Percentiles rank a stretch among this genome's conserved stretches.
These are phyloP conservation scores for Rotaria macrura DNA, from an alignment of 2,888 invertebrate genomes.

Conservation along the genomic window DNA sequence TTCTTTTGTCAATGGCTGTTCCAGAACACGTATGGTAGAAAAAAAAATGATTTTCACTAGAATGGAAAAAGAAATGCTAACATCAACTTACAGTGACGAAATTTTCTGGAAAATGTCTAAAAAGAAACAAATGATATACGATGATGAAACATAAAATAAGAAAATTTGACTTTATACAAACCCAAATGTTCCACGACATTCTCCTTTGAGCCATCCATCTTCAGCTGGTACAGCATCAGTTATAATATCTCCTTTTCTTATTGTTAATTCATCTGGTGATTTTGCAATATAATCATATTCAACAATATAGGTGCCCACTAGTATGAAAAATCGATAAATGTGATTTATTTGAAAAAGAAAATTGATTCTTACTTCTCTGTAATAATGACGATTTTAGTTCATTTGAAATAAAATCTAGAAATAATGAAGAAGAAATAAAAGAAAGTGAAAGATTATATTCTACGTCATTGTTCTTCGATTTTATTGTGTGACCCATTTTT, in stretches of 20 bases:
- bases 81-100: neutral
- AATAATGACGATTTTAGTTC: neutral
- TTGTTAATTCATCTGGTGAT: slow-evolving; percentile 71
- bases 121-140: neutral
- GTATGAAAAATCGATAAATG: neutral
- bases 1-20: neutral
- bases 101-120: slow-evolving; percentile 15
- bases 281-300: slow-evolving; percentile 67
- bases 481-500: neutral
- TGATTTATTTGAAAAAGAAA: neutral
- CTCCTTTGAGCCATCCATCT: neutral
- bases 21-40: neutral
- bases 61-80: neutral
- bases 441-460: neutral
- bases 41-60: neutral
- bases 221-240: neutral
- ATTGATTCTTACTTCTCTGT: neutral
- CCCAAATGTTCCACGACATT: slow-evolving; percentile 18
- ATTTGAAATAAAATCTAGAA: neutral
- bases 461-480: neutral
- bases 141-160: neutral
- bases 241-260: slow-evolving; percentile 63
- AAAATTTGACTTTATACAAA: neutral
- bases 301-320: slow-evolving; percentile 51
- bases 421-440: neutral